phyloP scores from a whole-genome alignment of 92 coral and sea anemone genomes.

The Nematostella vectensis region DNA sequence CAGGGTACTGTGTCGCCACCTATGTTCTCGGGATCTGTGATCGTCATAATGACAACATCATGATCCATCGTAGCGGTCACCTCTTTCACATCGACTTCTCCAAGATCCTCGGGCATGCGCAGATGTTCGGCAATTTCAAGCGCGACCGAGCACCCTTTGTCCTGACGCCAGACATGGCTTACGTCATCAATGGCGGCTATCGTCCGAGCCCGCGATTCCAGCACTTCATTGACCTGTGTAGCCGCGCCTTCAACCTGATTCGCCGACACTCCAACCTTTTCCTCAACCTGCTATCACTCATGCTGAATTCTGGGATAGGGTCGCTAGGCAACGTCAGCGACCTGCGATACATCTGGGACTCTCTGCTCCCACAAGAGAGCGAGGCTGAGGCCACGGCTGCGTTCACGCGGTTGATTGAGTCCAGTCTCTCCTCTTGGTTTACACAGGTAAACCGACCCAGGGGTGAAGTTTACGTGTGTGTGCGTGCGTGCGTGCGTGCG shows the following conservation, averaged over 20 bases:
- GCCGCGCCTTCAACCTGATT: slow-evolving; percentile 88
- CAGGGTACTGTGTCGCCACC: slow-evolving; percentile 95
- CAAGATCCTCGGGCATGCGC: slow-evolving; percentile 96
- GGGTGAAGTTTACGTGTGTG: too few relatives aligned
- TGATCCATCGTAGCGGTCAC: slow-evolving; percentile 93
- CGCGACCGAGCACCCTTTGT: slow-evolving; percentile 99
- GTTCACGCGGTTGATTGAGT: slow-evolving; percentile 82
- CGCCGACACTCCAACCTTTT: slow-evolving; percentile 88
- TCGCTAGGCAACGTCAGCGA: slow-evolving; percentile 69
- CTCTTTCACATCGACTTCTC: slow-evolving; percentile 96
- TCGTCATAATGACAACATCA: slow-evolving; percentile 98
- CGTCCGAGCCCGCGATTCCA: slow-evolving; percentile 95
- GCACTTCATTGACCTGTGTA: slow-evolving; percentile 92
- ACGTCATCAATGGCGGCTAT: slow-evolving; percentile 96
- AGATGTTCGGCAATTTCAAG: slow-evolving; percentile 94
- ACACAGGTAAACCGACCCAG: slow-evolving; percentile 97
- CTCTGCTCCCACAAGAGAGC: slow-evolving; percentile 73
- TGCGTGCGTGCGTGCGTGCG: too few relatives aligned
- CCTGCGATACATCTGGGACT: slow-evolving; percentile 88
- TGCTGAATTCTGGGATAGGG: slow-evolving; percentile 93
- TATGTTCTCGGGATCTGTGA: slow-evolving; percentile 97
- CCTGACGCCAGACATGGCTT: slow-evolving; percentile 98
- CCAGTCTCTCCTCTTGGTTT: slow-evolving; percentile 92
- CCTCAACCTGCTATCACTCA: slow-evolving; percentile 73
- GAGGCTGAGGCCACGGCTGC: slow-evolving; percentile 91